Conservation (phyloP, 35 echinoderm and acorn worm genomes). For the Eucidaris tribuloides region DNA sequence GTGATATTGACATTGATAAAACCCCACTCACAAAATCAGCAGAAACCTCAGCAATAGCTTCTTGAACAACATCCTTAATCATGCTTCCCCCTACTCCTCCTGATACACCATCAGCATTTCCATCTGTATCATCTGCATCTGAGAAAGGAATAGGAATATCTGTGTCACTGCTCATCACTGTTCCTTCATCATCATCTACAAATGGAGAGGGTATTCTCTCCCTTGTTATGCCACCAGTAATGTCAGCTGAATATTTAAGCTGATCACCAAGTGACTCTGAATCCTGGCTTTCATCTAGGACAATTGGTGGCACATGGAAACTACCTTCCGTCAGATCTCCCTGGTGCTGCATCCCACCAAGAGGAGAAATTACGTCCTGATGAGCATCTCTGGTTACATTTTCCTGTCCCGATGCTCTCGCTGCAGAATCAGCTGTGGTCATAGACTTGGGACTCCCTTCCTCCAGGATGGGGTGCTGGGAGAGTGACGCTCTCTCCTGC, state of each 20-base stretch:
- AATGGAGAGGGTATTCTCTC: constrained; percentile 22
- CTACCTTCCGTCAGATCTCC: not conserved
- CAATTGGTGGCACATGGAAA: not conserved
- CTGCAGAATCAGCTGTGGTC: not conserved
- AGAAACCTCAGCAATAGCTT: constrained; percentile 61
- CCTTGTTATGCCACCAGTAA: constrained; percentile 1
- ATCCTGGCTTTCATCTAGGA: not conserved
- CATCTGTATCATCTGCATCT: constrained; percentile 24
- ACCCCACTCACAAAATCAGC: constrained; percentile 59
- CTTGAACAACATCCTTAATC: constrained; percentile 25
- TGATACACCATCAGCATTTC: not conserved
- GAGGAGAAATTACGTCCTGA: not conserved
- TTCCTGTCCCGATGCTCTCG: not conserved
- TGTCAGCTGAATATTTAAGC: not conserved
- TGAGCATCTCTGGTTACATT: not conserved
- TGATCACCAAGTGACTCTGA: constrained; percentile 2
- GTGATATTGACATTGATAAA: constrained; percentile 54
- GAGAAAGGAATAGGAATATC: constrained; percentile 25
- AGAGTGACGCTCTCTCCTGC: not conserved
- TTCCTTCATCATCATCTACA: constrained; percentile 27
- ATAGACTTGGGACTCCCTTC: not conserved
- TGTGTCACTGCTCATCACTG: constrained; percentile 48
- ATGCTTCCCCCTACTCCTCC: not conserved
- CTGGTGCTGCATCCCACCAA: not conserved
- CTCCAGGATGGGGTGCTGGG: constrained; percentile 1